These are phyloP conservation scores for Acleris laterana DNA, from an alignment of 2,888 invertebrate species.

Conservation along the genomic window DNA sequence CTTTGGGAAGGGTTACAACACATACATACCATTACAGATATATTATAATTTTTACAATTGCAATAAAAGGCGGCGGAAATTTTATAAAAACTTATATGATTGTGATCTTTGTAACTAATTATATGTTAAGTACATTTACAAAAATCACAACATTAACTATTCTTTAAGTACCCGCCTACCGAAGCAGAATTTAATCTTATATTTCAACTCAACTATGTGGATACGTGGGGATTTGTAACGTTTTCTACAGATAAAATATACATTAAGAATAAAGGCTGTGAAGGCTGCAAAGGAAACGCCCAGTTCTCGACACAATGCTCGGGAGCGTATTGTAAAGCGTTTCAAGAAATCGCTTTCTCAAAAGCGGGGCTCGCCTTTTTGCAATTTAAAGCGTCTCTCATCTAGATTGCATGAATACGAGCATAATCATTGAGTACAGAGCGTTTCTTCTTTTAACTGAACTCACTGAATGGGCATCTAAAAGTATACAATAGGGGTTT, in stretches of 20 bases:
- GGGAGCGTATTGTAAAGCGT: conserved; percentile 73
- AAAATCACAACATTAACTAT: too few species aligned
- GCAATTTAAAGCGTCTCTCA: conserved; percentile 76
- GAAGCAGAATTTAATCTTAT: neutral
- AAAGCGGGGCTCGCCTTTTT: conserved; percentile 74
- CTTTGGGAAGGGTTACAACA: too few species aligned
- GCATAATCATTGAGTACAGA: conserved; percentile 46
- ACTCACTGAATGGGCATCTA: conserved; percentile 30
- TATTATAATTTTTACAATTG: too few species aligned
- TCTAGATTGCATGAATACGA: conserved; percentile 74
- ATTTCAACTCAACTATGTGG: conserved; percentile 8
- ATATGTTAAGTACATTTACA: too few species aligned
- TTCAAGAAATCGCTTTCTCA: conserved; percentile 78
- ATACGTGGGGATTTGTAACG: conserved; percentile 42
- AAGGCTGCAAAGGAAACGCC: conserved; percentile 62
- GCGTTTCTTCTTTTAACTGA: conserved; percentile 50
- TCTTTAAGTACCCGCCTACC: neutral
- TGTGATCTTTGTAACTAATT: too few species aligned
- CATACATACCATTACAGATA: too few species aligned
- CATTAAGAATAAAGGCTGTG: conserved; percentile 59
- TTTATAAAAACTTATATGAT: too few species aligned
- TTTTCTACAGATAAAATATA: conserved; percentile 44
- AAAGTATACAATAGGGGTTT: conserved; percentile 24
- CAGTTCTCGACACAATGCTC: conserved; percentile 71
- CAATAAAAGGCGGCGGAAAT: too few species aligned